Evolutionary conservation across 2,113 vertebrate species (phyloP).

Genomic region (zebrafish (Danio rerio)): DNA sequence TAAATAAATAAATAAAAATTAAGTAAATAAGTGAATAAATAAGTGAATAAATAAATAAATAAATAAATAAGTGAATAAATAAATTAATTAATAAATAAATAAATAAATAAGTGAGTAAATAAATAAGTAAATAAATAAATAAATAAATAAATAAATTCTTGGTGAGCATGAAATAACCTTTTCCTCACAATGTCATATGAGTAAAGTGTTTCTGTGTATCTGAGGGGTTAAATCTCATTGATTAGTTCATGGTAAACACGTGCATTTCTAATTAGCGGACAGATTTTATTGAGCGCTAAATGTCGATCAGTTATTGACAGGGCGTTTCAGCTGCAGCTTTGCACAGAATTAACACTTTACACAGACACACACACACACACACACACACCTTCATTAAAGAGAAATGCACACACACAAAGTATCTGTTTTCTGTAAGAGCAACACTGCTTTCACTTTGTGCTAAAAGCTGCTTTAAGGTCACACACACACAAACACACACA

Average conservation of each 20-base stretch:
- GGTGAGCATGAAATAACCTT: background rate
- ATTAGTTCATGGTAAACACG: constrained; percentile 32
- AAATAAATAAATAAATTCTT: background rate
- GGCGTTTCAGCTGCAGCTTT: constrained; percentile 13
- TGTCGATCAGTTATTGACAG: constrained; percentile 29
- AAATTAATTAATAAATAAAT: too few relatives aligned
- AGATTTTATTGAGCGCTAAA: constrained; percentile 28
- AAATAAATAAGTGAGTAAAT: too few relatives aligned
- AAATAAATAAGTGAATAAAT: too few relatives aligned
- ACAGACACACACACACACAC: background rate
- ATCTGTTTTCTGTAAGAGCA: background rate
- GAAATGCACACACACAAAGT: background rate
- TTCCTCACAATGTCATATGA: background rate
- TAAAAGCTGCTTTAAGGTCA: constrained; percentile 11
- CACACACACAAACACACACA: background rate
- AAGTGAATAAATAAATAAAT: too few relatives aligned
- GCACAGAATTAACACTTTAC: background rate
- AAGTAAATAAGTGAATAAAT: too few relatives aligned
- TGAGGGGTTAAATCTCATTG: constrained; percentile 35
- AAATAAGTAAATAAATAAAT: too few relatives aligned
- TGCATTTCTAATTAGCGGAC: constrained; percentile 30
- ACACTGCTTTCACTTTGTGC: background rate
- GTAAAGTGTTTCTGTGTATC: background rate
- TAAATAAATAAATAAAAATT: too few relatives aligned
- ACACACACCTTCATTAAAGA: constrained; percentile 4